phyloP scores from a whole-genome alignment of 2,888 invertebrate species.

The Chloroclystis v-ata region DNA sequence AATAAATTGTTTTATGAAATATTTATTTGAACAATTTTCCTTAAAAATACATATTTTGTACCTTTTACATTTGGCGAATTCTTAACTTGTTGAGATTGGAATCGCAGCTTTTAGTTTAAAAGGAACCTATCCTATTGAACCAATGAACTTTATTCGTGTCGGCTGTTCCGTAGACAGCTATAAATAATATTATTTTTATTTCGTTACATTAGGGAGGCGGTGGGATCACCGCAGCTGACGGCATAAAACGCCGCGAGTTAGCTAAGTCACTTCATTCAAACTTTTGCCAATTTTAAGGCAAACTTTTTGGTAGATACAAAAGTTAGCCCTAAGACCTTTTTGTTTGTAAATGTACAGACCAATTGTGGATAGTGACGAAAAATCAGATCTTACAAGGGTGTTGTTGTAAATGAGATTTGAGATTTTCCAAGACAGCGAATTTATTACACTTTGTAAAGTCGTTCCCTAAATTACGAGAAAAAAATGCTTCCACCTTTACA shows the following conservation, averaged over 20 bases:
- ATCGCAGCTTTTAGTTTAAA: neutral
- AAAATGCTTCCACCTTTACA: conserved; percentile 37
- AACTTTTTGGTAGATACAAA: conserved; percentile 63
- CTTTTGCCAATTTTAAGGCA: conserved; percentile 68
- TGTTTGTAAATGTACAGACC: conserved; percentile 49
- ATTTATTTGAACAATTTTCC: neutral
- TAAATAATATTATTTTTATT: conserved; percentile 66
- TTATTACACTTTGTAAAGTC: conserved; percentile 24
- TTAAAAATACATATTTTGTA: conserved; percentile 36
- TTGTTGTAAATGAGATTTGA: conserved; percentile 10
- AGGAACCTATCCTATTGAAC: conserved; percentile 11
- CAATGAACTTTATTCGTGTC: conserved; percentile 27
- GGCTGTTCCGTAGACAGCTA: conserved; percentile 43
- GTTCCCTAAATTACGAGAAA: conserved; percentile 38
- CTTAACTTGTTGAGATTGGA: conserved; percentile 27
- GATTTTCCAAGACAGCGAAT: conserved; percentile 16
- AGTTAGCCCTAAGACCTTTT: conserved; percentile 57
- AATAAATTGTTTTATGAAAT: conserved; percentile 24
- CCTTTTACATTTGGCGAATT: no score
- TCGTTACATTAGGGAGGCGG: conserved; percentile 61
- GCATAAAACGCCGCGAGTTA: conserved; percentile 60
- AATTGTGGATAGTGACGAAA: conserved; percentile 50
- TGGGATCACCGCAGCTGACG: conserved; percentile 73
- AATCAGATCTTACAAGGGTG: conserved; percentile 35
- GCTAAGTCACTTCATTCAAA: conserved; percentile 71